Evolutionary conservation across 2,888 invertebrate species (phyloP).

Genomic region (Phalera bucephala): DNA sequence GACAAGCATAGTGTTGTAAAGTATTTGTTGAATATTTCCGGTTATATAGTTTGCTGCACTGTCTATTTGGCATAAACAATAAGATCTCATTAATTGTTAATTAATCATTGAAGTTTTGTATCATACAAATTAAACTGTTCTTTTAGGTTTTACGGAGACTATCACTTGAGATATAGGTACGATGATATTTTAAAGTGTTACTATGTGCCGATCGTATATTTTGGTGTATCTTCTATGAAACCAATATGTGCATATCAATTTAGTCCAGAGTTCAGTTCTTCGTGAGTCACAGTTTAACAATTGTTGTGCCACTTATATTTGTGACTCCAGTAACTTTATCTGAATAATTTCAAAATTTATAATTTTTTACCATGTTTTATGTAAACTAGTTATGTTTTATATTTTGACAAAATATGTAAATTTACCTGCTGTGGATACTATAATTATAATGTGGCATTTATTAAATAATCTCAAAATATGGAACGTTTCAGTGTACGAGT

Average conservation of each 20-base stretch:
- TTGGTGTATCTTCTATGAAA: conserved; percentile 23
- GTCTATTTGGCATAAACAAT: conserved; percentile 40
- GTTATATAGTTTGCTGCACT: conserved; percentile 26
- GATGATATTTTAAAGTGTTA: conserved; percentile 12
- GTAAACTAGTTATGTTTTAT: conserved; percentile 21
- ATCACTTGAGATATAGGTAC: conserved; percentile 16
- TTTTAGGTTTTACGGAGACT: conserved; percentile 23
- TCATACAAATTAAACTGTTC: conserved; percentile 16
- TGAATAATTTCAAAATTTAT: not conserved
- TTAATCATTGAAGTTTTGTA: conserved; percentile 28
- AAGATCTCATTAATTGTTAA: conserved; percentile 59
- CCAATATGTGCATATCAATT: conserved; percentile 31
- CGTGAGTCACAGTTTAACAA: not conserved
- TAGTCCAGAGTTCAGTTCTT: conserved; percentile 9
- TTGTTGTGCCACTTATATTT: not conserved
- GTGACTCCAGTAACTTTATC: not conserved
- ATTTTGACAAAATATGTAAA: conserved; percentile 30
- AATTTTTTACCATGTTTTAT: conserved; percentile 2
- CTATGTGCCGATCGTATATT: conserved; percentile 15
- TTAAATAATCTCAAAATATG: conserved; percentile 49
- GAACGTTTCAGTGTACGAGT: conserved; percentile 49
- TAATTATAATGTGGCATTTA: conserved; percentile 51
- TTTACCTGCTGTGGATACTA: conserved; percentile 35
- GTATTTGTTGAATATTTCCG: conserved; percentile 14
- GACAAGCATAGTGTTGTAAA: conserved; percentile 7